Base-by-base conservation (phyloP, 2,113 vertebrate genomes). In the Hippocampus abdominalis region DNA sequence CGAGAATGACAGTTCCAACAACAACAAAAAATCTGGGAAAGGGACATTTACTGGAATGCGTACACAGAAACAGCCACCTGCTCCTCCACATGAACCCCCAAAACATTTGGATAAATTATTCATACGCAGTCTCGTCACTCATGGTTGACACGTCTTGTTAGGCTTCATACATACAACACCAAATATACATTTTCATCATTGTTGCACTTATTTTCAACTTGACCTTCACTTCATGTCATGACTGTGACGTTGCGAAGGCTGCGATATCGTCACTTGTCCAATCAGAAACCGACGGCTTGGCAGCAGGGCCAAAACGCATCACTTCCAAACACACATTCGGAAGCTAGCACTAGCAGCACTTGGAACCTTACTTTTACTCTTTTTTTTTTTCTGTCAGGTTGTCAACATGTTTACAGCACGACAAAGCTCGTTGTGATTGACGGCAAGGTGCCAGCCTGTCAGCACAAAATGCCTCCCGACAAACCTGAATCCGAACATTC, bases 91-190 rank as follows among this genome's bases (percentile, higher is more conserved):
- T 81, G 69, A 84, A 78, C 84, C 80, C 81, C 78, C 65, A 70
- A 65, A 66, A 65, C 63, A 75, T 79, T 82, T 86, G 89, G 88
- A 88, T 90, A 79, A 87, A 91, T 90, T 73, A 90, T 90, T 90
- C 82, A 92, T 86, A 66, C 76, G 70, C 9, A 42, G 32, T 36
- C 32, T 36, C 32, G 32, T 42, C n/a, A 48, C 69, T 48, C 54
- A 57, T 49, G 73, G 66, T 78, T 46, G 53, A 76, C 70, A 84
- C 79, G 69, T 66, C 48, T 48, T 2, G 71, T 23, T 64, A n/a
- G 23, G 59, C 20, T n/a, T 71, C 36, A 64, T n/a, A 60, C 25
- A n/a, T 27, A 66, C 46, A 27, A 15, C 51, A 59, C 2, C 32
- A 62, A 62, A n/a, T 62, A n/a, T 25, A 46, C 23, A 46, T 46